Percentiles rank a stretch among this genome's conserved stretches.
phyloP scores from a whole-genome alignment of 2,113 vertebrate genomes.

The Corythornis madagascariensis region DNA sequence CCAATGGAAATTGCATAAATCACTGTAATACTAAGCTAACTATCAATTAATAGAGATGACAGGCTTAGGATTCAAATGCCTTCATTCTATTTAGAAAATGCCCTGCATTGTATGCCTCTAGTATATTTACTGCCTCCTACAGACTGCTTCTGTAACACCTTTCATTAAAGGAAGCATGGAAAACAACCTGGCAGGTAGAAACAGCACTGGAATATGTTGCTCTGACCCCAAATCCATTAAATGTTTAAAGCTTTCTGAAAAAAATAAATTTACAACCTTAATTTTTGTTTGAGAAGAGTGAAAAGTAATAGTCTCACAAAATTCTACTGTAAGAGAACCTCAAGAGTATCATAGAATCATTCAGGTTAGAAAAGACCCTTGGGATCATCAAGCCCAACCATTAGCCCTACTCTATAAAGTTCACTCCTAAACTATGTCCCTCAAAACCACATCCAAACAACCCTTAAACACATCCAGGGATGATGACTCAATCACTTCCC shows the following conservation, averaged over 20 bases:
- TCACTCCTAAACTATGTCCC: too few relatives aligned
- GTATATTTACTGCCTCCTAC: conserved; percentile 12
- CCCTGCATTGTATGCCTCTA: neutral
- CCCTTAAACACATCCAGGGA: too few relatives aligned
- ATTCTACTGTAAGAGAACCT: neutral
- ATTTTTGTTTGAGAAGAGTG: conserved; percentile 12
- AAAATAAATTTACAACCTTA: neutral
- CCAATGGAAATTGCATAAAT: neutral
- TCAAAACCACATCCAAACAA: too few relatives aligned
- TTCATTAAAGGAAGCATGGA: conserved; percentile 17
- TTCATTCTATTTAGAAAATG: neutral
- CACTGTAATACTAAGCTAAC: neutral
- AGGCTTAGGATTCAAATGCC: neutral
- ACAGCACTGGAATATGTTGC: neutral
- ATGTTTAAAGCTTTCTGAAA: neutral
- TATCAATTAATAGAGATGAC: neutral
- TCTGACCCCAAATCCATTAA: neutral
- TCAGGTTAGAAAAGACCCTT: too few relatives aligned
- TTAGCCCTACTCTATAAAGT: too few relatives aligned
- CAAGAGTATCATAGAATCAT: neutral
- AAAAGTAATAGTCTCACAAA: neutral
- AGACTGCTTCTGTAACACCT: neutral
- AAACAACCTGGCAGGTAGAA: conserved; percentile 41
- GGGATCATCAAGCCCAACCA: too few relatives aligned
- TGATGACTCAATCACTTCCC: too few relatives aligned